Evolutionary conservation across 1,140 invertebrate species (phyloP), one percentile per base, ranked within the genome.

Genomic region (Bradysia coprophila): DNA sequence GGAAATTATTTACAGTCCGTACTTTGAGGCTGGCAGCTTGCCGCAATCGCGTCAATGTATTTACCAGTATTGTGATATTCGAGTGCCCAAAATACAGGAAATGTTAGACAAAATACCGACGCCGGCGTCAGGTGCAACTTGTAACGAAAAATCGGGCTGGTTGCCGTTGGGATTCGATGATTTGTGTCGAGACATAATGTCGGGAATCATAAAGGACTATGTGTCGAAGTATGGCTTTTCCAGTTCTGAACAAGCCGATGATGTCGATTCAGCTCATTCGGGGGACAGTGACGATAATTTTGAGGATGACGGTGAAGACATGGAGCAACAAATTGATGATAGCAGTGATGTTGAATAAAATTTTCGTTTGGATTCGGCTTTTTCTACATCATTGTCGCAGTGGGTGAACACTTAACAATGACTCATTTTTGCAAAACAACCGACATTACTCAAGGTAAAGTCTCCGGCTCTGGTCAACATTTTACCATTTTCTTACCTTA

Each of bases 51-150:
- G 57, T 2, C 57, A 59, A 33, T 59, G 55, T 6, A 56, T 59
- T 48, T 43, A 59, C 20, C 62, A 89, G 73, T 78, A 85, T 51
- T 85, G 81, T 53, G 84, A 94, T 56, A 69, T 94, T 21, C 60
- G 79, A n/a, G 63, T 87, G n/a, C 70, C 76, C 0, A 84, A 90
- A 66, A 80, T 94, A 44, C 77, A 91, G 57, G 72, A 74, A 47
- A 72, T 91, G 64, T 49, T 93, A 8, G 61, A 71, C 10, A 71
- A 71, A 43, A 66, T 82, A 44, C 76, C 81, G 2, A 68, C 75
- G 18, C 60, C 71, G 15, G 55, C 69, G 11, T 67, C 76, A 2
- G 71, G 69, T 11, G 62, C 67, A 39, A 64, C 67, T 23, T 88
- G 79, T 51, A 73, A 85, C 49, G 69, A 73, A 46, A 74, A 74